phyloP scores from a whole-genome alignment of 2,888 invertebrate genomes.

The Punctoribates punctum region DNA sequence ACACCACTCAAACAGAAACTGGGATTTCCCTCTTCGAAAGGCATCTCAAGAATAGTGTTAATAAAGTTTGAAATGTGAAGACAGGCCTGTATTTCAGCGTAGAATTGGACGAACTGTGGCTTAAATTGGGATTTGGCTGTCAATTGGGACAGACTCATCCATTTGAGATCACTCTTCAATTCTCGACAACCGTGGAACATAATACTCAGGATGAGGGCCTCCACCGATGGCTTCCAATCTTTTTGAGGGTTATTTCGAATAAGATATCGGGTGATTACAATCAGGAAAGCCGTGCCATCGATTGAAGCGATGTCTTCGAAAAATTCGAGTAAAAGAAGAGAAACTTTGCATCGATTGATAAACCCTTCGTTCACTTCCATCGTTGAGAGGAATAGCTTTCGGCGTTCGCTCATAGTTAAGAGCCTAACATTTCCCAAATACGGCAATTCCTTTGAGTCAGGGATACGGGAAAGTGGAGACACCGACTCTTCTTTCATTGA shows the following conservation, averaged over 20 bases:
- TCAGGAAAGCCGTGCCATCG: not conserved
- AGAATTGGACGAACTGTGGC: not conserved
- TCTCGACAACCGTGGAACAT: not conserved
- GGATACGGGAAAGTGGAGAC: not conserved
- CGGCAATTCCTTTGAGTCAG: not conserved
- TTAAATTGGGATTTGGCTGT: not conserved
- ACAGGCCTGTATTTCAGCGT: not conserved
- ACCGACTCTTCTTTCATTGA: not conserved
- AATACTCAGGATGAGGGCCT: not conserved
- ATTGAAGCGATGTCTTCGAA: not conserved
- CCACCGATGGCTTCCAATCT: not conserved
- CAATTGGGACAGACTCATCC: not conserved
- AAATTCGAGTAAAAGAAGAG: not conserved
- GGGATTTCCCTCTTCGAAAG: not conserved
- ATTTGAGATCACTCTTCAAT: not conserved
- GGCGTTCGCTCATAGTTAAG: not conserved
- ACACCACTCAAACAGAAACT: not conserved
- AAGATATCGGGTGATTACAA: not conserved
- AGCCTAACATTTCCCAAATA: not conserved
- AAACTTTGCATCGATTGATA: not conserved
- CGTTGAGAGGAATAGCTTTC: not conserved
- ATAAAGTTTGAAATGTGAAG: not conserved
- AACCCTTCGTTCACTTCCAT: not conserved
- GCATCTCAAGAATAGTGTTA: not conserved
- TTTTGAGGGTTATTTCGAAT: not conserved